A percentile compares a stretch with the other conserved stretches of the same genome.
These are phyloP conservation scores for Ochlodes sylvanus DNA, from an alignment of 2,888 invertebrate genomes.

Conservation along the genomic window DNA sequence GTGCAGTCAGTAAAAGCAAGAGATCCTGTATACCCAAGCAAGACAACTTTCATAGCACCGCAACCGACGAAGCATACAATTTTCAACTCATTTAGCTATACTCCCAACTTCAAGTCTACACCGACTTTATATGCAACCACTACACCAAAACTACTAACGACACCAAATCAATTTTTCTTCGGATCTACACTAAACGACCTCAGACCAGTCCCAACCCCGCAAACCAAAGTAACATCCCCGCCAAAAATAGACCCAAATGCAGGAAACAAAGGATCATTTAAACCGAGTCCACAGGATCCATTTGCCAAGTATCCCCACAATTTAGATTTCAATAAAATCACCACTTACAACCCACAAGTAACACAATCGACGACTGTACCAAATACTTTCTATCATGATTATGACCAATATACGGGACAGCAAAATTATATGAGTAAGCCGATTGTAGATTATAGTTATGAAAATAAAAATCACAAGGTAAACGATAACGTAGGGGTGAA, in stretches of 20 bases:
- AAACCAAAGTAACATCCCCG: constrained; percentile 64
- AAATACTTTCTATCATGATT: constrained; percentile 61
- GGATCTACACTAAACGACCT: constrained; percentile 69
- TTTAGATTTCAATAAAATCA: constrained; percentile 63
- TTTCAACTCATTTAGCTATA: constrained; percentile 72
- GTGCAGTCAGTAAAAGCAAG: constrained; percentile 83
- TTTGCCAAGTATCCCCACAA: constrained; percentile 67
- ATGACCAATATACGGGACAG: constrained; percentile 62
- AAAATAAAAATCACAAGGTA: constrained; percentile 66
- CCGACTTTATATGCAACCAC: constrained; percentile 60
- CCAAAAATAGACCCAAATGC: constrained; percentile 73
- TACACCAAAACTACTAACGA: constrained; percentile 67
- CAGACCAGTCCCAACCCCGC: constrained; percentile 79
- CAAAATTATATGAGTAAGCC: constrained; percentile 64
- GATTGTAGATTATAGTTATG: constrained; percentile 56
- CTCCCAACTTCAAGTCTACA: constrained; percentile 69
- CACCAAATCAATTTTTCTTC: constrained; percentile 67
- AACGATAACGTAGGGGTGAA: constrained; percentile 68
- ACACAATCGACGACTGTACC: constrained; percentile 63
- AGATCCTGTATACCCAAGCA: constrained; percentile 73
- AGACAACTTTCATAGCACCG: constrained; percentile 71
- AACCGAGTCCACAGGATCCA: constrained; percentile 79
- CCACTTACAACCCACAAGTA: constrained; percentile 71
- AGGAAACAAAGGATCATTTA: constrained; percentile 65
- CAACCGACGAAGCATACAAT: constrained; percentile 73